Percentiles rank a stretch among this genome's conserved stretches.
These are phyloP conservation scores for Achlya flavicornis DNA, from an alignment of 2,888 invertebrate species.

Conservation along the genomic window DNA sequence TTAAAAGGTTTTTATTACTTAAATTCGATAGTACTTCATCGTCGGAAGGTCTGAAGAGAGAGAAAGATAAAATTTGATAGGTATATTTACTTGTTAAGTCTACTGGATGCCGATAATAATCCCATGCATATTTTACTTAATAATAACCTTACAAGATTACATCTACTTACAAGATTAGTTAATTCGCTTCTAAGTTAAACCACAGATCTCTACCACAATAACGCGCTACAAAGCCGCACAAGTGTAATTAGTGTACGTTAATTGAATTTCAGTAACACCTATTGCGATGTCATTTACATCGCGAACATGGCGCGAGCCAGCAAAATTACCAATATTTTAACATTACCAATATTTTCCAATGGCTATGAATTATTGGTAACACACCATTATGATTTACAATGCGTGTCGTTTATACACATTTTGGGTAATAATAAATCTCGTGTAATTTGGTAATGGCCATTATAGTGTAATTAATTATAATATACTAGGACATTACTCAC, in stretches of 20 bases:
- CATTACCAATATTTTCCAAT: constrained; percentile 1
- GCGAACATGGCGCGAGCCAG: not conserved
- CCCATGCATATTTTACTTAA: too few relatives aligned
- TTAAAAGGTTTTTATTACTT: too few relatives aligned
- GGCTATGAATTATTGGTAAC: not conserved
- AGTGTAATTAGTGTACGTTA: constrained; percentile 49
- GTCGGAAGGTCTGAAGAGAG: too few relatives aligned
- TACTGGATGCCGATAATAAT: too few relatives aligned
- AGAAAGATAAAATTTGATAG: too few relatives aligned
- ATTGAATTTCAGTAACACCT: constrained; percentile 51
- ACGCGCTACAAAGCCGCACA: constrained; percentile 26
- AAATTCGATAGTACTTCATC: too few relatives aligned
- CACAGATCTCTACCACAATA: not conserved
- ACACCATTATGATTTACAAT: not conserved
- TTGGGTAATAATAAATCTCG: not conserved
- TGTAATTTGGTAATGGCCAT: not conserved
- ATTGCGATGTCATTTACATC: constrained; percentile 22
- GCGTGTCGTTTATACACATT: not conserved
- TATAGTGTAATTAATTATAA: not conserved
- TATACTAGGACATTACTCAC: too few relatives aligned
- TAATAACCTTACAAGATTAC: too few relatives aligned
- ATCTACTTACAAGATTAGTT: too few relatives aligned
- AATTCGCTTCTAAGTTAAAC: not conserved
- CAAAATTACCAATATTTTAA: constrained; percentile 15
- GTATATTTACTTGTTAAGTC: too few relatives aligned